A percentile compares a stretch with the other conserved stretches of the same genome.
Evolutionary conservation across 2,888 invertebrate species (phyloP).

Genomic region (Mongoloraphidia duomilia): DNA sequence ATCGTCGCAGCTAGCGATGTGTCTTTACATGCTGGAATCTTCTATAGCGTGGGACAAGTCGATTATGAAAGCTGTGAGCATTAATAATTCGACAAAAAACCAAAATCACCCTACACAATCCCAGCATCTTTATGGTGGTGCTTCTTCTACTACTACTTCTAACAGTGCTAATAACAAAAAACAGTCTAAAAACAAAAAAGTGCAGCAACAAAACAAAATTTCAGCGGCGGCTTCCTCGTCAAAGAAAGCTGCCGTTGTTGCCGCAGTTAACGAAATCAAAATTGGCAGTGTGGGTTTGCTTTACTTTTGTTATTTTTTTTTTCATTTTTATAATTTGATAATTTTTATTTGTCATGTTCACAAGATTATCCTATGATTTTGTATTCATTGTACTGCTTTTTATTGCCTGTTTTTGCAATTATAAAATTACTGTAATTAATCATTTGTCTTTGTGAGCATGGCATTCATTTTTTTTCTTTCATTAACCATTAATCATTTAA

Average conservation of each 20-base stretch:
- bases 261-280: slow-evolving; percentile 3
- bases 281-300: slow-evolving; percentile 8
- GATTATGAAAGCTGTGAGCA: slow-evolving; percentile 96
- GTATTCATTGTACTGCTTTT: background rate
- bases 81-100: slow-evolving; percentile 18
- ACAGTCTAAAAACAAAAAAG: slow-evolving; percentile 6
- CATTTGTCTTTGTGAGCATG: background rate
- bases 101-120: slow-evolving; percentile 7
- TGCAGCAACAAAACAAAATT: slow-evolving; percentile 1
- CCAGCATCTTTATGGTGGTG: background rate
- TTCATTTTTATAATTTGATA: background rate
- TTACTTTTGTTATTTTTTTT: slow-evolving; percentile 3
- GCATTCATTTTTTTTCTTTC: background rate
- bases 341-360: too few relatives aligned
- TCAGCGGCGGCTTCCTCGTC: slow-evolving; percentile 1
- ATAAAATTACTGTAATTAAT: background rate
- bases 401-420: background rate
- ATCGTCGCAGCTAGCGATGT: slow-evolving; percentile 81
- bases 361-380: background rate
- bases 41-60: slow-evolving; percentile 98
- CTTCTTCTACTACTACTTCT: background rate
- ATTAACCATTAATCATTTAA: too few relatives aligned
- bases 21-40: slow-evolving; percentile 76
- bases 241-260: background rate
- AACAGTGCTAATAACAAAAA: slow-evolving; percentile 4